These are phyloP conservation scores for Platycercus adscitus DNA, from an alignment of 2,113 vertebrate genomes.

Conservation along the genomic window DNA sequence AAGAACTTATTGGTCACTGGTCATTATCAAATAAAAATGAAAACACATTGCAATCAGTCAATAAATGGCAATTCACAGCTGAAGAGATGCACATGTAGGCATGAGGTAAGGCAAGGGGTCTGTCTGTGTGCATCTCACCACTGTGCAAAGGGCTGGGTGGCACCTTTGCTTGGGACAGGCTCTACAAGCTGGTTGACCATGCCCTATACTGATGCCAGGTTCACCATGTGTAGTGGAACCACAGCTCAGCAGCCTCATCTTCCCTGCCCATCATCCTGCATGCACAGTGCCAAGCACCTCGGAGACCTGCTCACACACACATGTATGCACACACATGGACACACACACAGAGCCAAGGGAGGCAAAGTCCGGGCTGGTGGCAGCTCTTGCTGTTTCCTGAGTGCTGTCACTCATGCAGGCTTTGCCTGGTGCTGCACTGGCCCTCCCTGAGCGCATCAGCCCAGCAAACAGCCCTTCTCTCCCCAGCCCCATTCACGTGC, in stretches of 20 bases:
- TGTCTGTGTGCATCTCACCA: fast-evolving
- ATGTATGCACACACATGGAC: too few relatives aligned
- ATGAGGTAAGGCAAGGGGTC: background rate
- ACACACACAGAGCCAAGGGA: background rate
- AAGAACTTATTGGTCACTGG: background rate
- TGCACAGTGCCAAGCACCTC: fast-evolving
- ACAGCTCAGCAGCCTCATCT: background rate
- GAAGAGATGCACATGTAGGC: background rate
- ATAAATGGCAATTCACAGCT: background rate
- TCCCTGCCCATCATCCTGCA: fast-evolving
- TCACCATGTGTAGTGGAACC: fast-evolving
- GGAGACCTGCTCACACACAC: fast-evolving
- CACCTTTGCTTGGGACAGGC: fast-evolving
- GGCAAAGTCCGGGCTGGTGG: too few relatives aligned
- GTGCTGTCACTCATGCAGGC: fast-evolving
- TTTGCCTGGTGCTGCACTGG: background rate
- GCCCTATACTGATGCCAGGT: fast-evolving
- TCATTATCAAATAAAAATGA: background rate
- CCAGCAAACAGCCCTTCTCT: background rate
- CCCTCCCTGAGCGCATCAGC: fast-evolving
- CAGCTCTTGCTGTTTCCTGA: fast-evolving
- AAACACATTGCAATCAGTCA: background rate
- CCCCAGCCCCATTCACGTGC: fast-evolving
- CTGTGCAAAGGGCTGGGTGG: too few relatives aligned
- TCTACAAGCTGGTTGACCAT: background rate